Evolutionary conservation across 2,888 invertebrate genomes (phyloP).

Genomic region (Cryptus armator): DNA sequence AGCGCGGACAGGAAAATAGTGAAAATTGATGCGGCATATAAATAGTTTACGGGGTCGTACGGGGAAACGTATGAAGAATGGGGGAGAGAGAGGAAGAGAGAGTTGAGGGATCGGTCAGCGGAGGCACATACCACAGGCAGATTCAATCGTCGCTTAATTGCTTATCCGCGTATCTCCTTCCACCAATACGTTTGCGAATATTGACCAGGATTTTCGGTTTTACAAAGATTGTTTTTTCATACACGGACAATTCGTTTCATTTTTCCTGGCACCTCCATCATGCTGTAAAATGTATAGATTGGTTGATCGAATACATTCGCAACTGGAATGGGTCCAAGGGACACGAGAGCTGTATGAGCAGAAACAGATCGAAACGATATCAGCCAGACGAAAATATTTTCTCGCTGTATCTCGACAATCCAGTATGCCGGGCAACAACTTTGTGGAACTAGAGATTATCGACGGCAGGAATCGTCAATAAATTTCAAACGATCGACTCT

Average conservation of each 20-base stretch:
- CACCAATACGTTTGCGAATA: conserved; percentile 74
- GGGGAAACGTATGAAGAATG: conserved; percentile 35
- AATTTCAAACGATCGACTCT: conserved; percentile 61
- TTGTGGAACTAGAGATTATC: conserved; percentile 6
- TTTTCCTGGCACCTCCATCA: conserved; percentile 17
- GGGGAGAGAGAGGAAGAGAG: conserved; percentile 8
- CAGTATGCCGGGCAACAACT: background rate
- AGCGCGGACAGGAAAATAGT: conserved; percentile 48
- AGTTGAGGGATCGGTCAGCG: conserved; percentile 46
- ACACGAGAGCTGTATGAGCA: background rate
- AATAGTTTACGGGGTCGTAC: conserved; percentile 76
- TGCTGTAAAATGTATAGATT: conserved; percentile 3
- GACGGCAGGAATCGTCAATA: conserved; percentile 48
- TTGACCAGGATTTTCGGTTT: conserved; percentile 73
- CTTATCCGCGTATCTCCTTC: conserved; percentile 69
- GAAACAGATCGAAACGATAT: background rate
- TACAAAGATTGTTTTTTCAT: conserved; percentile 73
- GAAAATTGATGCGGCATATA: conserved; percentile 78
- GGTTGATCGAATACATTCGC: conserved; percentile 12
- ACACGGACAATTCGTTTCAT: conserved; percentile 41
- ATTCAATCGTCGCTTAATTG: conserved; percentile 82
- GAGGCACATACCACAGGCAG: conserved; percentile 66
- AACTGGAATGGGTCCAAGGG: background rate
- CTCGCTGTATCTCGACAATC: background rate
- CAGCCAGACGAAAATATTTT: background rate